Percentiles rank a stretch among this genome's conserved stretches.
phyloP scores from a whole-genome alignment of 1,140 invertebrate genomes.

The Cotesia vestalis region DNA sequence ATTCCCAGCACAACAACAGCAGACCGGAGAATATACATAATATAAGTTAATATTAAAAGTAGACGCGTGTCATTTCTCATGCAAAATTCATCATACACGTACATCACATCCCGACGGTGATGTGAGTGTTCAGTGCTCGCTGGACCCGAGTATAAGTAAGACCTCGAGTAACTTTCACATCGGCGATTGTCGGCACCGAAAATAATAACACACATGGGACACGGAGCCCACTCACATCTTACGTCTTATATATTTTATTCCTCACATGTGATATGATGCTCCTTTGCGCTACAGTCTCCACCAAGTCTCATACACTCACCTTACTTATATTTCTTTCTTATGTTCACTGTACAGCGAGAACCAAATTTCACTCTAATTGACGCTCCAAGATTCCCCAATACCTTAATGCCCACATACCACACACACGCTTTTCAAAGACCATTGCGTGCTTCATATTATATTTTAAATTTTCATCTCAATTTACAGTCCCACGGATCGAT shows the following conservation, averaged over 20 bases:
- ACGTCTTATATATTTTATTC: too few species aligned
- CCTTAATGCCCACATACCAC: constrained; percentile 15
- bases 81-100: too few species aligned
- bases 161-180: constrained; percentile 14
- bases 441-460: constrained; percentile 3
- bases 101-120: too few species aligned
- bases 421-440: background rate
- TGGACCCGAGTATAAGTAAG: background rate
- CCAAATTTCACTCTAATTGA: constrained; percentile 42
- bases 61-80: too few species aligned
- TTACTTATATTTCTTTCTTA: too few species aligned
- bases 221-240: background rate
- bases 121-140: too few species aligned
- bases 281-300: too few species aligned
- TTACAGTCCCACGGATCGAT: background rate
- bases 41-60: too few species aligned
- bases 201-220: constrained; percentile 13
- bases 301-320: too few species aligned
- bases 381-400: constrained; percentile 23
- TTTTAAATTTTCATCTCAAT: background rate
- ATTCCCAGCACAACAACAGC: too few species aligned
- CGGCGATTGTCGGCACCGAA: constrained; percentile 7
- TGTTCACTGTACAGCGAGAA: background rate
- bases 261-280: too few species aligned
- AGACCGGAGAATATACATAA: too few species aligned